Conservation (phyloP, 2,888 invertebrate genomes). For the Lobophora halterata region DNA sequence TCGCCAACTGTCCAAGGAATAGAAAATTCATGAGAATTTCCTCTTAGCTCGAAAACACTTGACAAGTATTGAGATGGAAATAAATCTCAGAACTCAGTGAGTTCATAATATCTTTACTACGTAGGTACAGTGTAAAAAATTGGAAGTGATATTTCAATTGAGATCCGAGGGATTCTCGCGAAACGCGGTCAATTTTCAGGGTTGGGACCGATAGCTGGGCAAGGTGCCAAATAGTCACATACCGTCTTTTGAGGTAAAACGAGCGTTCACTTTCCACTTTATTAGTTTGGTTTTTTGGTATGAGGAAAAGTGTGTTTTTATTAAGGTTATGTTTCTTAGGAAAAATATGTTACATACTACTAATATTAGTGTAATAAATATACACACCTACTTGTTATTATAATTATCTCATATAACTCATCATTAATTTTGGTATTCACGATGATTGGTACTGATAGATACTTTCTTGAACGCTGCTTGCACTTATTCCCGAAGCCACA, state of each 20-base stretch:
- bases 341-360: no score
- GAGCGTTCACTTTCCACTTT: conserved; percentile 16
- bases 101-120: conserved; percentile 34
- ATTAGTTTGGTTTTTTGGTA: conserved; percentile 25
- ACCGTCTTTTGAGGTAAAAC: conserved; percentile 25
- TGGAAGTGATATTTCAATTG: conserved; percentile 38
- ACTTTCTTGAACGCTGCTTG: no score
- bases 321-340: no score
- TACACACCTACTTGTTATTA: no score
- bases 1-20: conserved; percentile 17
- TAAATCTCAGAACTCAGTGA: conserved; percentile 36
- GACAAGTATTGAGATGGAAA: conserved; percentile 41
- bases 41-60: conserved; percentile 28
- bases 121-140: conserved; percentile 30
- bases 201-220: conserved; percentile 13
- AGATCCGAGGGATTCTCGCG: conserved; percentile 24
- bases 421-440: no score
- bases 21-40: conserved; percentile 27
- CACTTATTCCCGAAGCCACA: neutral
- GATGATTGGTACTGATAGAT: no score
- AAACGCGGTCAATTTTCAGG: conserved; percentile 33
- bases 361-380: no score
- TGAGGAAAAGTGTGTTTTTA: conserved; percentile 19
- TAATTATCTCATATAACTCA: no score
- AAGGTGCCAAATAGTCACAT: conserved; percentile 29